Base-by-base conservation (phyloP, 1,140 invertebrate genomes). In the Cyrtorhinus lividipennis region DNA sequence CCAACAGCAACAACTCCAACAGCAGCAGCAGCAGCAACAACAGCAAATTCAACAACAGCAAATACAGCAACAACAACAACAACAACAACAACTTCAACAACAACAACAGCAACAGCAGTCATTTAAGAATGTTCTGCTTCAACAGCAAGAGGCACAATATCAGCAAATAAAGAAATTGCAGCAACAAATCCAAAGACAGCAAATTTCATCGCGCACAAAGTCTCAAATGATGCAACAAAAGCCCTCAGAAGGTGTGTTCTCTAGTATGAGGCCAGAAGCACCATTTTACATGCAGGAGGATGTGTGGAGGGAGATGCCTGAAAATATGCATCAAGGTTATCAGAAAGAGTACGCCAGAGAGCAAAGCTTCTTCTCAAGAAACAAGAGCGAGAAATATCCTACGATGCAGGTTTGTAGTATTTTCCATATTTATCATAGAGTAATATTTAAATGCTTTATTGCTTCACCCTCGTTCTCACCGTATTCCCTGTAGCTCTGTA, bases 11-110 rank as follows among this genome's bases (percentile, higher is more conserved):
- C 59, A 66, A 25, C 60, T 66, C 59, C 59, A 64, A 24, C 8
- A 57, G 22, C 63, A 62, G 30, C 62, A 68, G 27, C 67, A 69
- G 30, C 59, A 61, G 18, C 60, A 56, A 48, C 46, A 59, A 58
- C 59, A 66, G 58, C 63, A 61, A 44, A 38, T 46, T 25, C 13
- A 61, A 15, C 66, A 68, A 61, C 58, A 66, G 56, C 63, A 67
- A 44, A 63, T 67, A 46, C 66, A 66, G 44, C 63, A 64, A 48
- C 65, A 65, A 62, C 63, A 58, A 24, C 64, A 57, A n/a, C 45
- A 20, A 63, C 15, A 63, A 15, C 64, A 66, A 59, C 59, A 67
- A 30, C 64, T 66, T 25, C 64, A 65, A 23, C 65, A 65, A 48
- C 56, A 61, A 48, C 65, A 64, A 62, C 64, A 62, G 22, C 65